These are phyloP conservation scores for Lasioglossum vierecki DNA, from an alignment of 2,888 invertebrate genomes.

Conservation along the genomic window DNA sequence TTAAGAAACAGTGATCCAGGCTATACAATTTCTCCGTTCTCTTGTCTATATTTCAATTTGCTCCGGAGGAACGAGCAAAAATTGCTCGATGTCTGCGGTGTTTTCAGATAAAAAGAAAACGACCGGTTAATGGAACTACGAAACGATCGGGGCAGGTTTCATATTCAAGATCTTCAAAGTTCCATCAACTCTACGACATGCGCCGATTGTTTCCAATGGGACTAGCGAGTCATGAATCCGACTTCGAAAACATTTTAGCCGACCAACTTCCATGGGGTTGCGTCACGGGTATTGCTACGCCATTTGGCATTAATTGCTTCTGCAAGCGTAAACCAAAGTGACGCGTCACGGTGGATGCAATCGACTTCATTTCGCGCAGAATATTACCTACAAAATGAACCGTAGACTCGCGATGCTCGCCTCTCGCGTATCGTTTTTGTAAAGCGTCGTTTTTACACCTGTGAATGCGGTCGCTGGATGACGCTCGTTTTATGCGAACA, in stretches of 20 bases:
- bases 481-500: background rate
- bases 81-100: background rate
- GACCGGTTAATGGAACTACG: background rate
- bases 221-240: background rate
- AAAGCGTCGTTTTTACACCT: conserved; percentile 7
- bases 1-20: background rate
- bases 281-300: background rate
- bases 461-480: background rate
- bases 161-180: background rate
- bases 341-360: conserved; percentile 14
- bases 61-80: background rate
- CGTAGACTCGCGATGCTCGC: background rate
- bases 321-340: conserved; percentile 19
- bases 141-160: background rate
- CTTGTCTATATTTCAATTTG: background rate
- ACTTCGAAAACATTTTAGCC: background rate
- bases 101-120: background rate
- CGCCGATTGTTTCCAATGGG: background rate
- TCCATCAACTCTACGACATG: background rate
- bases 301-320: conserved; percentile 39
- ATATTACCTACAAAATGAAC: conserved; percentile 44
- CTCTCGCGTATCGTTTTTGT: background rate
- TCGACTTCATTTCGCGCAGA: conserved; percentile 36
- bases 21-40: background rate
- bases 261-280: background rate